These are phyloP conservation scores for Wasmannia auropunctata DNA, from an alignment of 1,140 invertebrate genomes.

Conservation along the genomic window DNA sequence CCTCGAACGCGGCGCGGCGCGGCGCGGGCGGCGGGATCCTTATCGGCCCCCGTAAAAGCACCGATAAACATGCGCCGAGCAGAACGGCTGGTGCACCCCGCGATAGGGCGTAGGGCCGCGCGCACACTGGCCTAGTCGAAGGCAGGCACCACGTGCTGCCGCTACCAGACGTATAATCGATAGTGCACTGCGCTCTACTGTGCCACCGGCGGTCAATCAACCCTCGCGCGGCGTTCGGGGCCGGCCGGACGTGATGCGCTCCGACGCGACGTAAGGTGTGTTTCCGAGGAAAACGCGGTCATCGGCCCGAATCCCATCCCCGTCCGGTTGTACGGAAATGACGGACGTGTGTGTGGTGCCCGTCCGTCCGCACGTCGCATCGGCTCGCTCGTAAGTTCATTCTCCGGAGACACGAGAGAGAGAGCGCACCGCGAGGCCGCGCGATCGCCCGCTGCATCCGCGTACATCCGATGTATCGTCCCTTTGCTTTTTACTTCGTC, in stretches of 20 bases:
- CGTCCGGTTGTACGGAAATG: neutral
- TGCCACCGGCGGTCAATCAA: conserved; percentile 82
- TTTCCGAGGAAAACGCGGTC: conserved; percentile 36
- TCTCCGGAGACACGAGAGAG: too few relatives aligned
- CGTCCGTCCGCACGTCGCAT: neutral
- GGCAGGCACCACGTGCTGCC: conserved; percentile 82
- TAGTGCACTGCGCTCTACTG: conserved; percentile 83
- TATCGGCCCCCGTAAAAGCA: conserved; percentile 33
- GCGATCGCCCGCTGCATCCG: neutral
- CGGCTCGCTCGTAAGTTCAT: conserved; percentile 7
- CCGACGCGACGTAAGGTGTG: conserved; percentile 60
- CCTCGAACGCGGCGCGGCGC: neutral
- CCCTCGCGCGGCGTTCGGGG: conserved; percentile 77
- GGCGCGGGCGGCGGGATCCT: conserved; percentile 5
- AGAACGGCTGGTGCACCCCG: conserved; percentile 11
- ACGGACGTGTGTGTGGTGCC: neutral
- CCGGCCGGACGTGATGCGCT: conserved; percentile 78
- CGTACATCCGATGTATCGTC: too few relatives aligned
- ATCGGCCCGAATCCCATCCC: neutral
- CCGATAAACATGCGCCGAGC: conserved; percentile 49
- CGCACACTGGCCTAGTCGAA: conserved; percentile 64
- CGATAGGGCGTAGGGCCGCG: conserved; percentile 44
- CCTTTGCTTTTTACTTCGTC: neutral
- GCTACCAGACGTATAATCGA: conserved; percentile 76
- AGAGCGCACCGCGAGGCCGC: neutral